Evolutionary conservation across 1,140 invertebrate genomes (phyloP).

Genomic region (Panulirus ornatus): DNA sequence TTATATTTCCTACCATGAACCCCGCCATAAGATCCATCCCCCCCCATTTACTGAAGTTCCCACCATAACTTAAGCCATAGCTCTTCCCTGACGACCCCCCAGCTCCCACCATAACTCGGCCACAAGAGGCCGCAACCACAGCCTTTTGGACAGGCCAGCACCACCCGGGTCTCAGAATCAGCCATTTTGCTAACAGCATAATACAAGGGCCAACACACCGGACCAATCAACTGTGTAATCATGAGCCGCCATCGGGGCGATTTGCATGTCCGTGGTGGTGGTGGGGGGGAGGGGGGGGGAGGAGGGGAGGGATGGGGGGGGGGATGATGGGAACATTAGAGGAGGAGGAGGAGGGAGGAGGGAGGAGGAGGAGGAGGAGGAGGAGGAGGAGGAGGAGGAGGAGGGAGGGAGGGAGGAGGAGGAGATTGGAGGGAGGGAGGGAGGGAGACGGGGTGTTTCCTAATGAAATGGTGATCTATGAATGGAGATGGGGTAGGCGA

Average conservation of each 20-base stretch:
- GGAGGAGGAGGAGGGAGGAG: too few relatives aligned
- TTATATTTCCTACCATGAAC: neutral
- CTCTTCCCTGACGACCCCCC: neutral
- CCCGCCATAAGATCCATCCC: neutral
- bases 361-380: too few relatives aligned
- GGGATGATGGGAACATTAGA: too few relatives aligned
- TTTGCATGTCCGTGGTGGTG: constrained; percentile 8
- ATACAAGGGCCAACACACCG: neutral
- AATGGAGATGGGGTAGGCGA: neutral
- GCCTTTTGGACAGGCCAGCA: constrained; percentile 26
- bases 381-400: neutral
- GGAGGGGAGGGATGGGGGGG: too few relatives aligned
- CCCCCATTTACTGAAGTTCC: too few relatives aligned
- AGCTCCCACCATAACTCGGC: constrained; percentile 12
- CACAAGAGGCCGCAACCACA: constrained; percentile 21
- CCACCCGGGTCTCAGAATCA: constrained; percentile 8
- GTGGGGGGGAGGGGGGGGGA: neutral
- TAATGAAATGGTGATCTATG: neutral
- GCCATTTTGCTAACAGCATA: constrained; percentile 43
- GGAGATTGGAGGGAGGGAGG: neutral
- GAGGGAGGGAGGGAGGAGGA: neutral
- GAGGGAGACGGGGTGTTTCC: neutral
- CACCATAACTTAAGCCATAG: neutral
- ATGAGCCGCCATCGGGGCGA: neutral
- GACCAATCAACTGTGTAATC: constrained; percentile 34